Percentiles rank a stretch among this genome's conserved stretches.
Evolutionary conservation across 2,113 vertebrate genomes (phyloP).

Genomic region (Alaudala cheleensis): DNA sequence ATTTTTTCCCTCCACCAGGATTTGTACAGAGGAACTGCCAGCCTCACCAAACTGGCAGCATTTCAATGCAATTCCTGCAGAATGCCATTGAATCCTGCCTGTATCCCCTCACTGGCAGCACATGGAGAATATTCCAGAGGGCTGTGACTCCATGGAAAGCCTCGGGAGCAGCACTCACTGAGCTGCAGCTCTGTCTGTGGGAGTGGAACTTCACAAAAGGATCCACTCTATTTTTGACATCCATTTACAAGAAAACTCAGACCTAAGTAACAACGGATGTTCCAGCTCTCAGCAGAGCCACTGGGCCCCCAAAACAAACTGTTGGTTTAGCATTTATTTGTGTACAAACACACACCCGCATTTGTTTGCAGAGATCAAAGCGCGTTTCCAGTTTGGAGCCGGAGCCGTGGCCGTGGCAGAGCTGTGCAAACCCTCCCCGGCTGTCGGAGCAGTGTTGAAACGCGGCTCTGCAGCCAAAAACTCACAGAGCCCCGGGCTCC

Average conservation of each 20-base stretch:
- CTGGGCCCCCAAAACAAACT: not conserved
- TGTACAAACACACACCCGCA: not conserved
- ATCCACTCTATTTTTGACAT: not conserved
- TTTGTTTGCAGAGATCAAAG: not conserved
- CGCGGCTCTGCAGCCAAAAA: not conserved
- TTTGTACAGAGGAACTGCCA: not conserved
- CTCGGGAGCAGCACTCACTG: not conserved
- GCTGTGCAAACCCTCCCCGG: not conserved
- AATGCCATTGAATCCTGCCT: not conserved
- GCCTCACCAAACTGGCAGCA: accelerated
- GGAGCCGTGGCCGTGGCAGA: not conserved
- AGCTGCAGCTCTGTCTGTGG: accelerated
- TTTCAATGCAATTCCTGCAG: not conserved
- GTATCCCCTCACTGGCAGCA: not conserved
- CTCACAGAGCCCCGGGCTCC: not conserved
- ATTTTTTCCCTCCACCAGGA: not conserved
- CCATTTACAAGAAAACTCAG: not conserved
- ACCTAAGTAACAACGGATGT: not conserved
- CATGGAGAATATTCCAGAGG: not conserved
- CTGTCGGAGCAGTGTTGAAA: not conserved
- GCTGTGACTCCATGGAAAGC: not conserved
- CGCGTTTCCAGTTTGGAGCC: accelerated
- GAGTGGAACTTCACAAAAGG: not conserved
- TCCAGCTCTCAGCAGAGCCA: not conserved
- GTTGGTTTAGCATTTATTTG: not conserved